Conservation (phyloP, 1,140 invertebrate genomes). For the Diplogasteroides magnus region DNA sequence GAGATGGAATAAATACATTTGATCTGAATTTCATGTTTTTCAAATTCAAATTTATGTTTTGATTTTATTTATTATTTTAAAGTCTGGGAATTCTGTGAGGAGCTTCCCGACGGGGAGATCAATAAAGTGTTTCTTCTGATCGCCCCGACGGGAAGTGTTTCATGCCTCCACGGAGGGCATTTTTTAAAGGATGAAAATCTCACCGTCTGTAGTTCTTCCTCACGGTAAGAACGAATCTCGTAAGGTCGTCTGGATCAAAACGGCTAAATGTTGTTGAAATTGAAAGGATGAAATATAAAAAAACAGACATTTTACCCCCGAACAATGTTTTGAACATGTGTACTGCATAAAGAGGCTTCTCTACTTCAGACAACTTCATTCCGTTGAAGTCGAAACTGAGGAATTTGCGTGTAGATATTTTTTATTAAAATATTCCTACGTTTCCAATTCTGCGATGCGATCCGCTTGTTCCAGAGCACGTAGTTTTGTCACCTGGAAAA, state of each 20-base stretch:
- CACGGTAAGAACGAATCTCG: slow-evolving; percentile 72
- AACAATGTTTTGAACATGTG: slow-evolving; percentile 76
- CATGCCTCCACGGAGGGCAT: too few species aligned
- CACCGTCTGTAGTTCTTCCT: slow-evolving; percentile 73
- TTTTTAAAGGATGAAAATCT: too few species aligned
- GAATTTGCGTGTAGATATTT: slow-evolving; percentile 35
- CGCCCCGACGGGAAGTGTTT: too few species aligned
- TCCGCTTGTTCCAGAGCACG: slow-evolving; percentile 51
- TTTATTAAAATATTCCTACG: slow-evolving; percentile 44
- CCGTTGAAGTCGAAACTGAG: slow-evolving; percentile 70
- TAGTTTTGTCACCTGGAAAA: slow-evolving; percentile 62
- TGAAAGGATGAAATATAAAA: not conserved
- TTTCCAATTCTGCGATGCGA: slow-evolving; percentile 53
- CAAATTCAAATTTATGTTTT: too few species aligned
- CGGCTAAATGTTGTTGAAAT: slow-evolving; percentile 41
- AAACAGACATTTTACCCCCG: slow-evolving; percentile 59
- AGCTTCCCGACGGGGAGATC: too few species aligned
- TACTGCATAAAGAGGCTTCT: slow-evolving; percentile 69
- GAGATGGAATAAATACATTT: too few species aligned
- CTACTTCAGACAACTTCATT: slow-evolving; percentile 65
- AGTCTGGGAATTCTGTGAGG: slow-evolving; percentile 61
- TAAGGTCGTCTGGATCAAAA: slow-evolving; percentile 62
- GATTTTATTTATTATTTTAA: not conserved
- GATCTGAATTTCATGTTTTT: too few species aligned
- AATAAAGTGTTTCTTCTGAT: too few species aligned